These are phyloP conservation scores for Eristalis pertinax DNA, from an alignment of 2,888 invertebrate genomes.

Conservation along the genomic window DNA sequence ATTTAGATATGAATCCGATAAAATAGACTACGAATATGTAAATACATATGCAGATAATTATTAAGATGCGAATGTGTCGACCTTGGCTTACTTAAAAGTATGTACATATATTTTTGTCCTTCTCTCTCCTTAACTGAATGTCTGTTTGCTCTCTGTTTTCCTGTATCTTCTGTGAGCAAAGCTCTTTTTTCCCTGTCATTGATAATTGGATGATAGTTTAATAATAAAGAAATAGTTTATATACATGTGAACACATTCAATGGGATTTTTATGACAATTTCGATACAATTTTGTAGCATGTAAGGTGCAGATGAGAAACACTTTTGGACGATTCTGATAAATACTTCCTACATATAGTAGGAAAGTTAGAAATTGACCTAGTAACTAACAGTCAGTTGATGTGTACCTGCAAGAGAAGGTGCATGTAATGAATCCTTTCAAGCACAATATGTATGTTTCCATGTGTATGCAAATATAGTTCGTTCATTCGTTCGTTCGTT, in stretches of 20 bases:
- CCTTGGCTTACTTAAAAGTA: constrained; percentile 58
- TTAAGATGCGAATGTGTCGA: constrained; percentile 35
- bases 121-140: constrained; percentile 9
- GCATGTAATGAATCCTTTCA: constrained; percentile 14
- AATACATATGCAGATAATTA: neutral
- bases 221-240: neutral
- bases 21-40: neutral
- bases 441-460: neutral
- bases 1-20: neutral
- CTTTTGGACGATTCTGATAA: neutral
- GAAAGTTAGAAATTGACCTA: constrained; percentile 53
- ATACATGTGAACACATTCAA: neutral
- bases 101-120: neutral
- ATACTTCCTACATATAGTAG: neutral
- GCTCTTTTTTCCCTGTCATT: neutral
- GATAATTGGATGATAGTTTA: neutral
- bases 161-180: neutral
- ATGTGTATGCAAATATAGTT: neutral
- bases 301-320: no score
- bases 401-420: constrained; percentile 2
- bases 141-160: neutral
- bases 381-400: constrained; percentile 54
- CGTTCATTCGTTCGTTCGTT: neutral
- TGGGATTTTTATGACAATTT: neutral
- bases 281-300: no score